These are phyloP conservation scores for Ceratina australensis DNA, from an alignment of 1,140 invertebrate genomes.

Conservation along the genomic window DNA sequence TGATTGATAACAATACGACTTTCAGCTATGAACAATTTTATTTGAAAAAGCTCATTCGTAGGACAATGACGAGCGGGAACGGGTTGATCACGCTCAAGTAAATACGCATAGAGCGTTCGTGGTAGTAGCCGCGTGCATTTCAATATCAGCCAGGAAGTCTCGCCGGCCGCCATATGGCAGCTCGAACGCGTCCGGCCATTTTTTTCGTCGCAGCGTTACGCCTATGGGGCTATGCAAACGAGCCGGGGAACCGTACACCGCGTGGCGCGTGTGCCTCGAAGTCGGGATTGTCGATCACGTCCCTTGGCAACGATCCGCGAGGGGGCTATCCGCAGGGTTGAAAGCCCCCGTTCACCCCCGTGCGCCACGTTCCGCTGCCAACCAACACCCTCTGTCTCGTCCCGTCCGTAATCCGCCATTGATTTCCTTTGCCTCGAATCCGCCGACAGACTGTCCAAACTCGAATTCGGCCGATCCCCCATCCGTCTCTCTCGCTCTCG, in stretches of 20 bases:
- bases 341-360: conserved; percentile 18
- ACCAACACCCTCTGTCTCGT: conserved; percentile 38
- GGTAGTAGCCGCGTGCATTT: conserved; percentile 12
- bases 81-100: conserved; percentile 33
- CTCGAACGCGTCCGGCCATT: conserved; percentile 29
- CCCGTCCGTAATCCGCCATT: conserved; percentile 43
- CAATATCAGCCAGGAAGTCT: conserved; percentile 38
- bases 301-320: conserved; percentile 57
- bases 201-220: conserved; percentile 5
- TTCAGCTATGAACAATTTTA: no score
- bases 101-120: conserved; percentile 6
- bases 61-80: neutral
- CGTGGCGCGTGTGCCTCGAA: conserved; percentile 36
- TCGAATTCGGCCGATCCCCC: conserved; percentile 27
- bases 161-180: conserved; percentile 50
- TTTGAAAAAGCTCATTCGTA: no score
- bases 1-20: no score
- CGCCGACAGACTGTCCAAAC: conserved; percentile 26
- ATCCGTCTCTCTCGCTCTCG: conserved; percentile 21
- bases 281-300: conserved; percentile 59
- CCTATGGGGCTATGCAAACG: conserved; percentile 53
- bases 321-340: conserved; percentile 50
- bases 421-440: conserved; percentile 44
- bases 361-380: neutral
- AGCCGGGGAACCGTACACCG: conserved; percentile 7